A percentile compares a stretch with the other conserved stretches of the same genome.
Evolutionary conservation across 2,113 vertebrate genomes (phyloP).

Genomic region (Pampusana beccarii): DNA sequence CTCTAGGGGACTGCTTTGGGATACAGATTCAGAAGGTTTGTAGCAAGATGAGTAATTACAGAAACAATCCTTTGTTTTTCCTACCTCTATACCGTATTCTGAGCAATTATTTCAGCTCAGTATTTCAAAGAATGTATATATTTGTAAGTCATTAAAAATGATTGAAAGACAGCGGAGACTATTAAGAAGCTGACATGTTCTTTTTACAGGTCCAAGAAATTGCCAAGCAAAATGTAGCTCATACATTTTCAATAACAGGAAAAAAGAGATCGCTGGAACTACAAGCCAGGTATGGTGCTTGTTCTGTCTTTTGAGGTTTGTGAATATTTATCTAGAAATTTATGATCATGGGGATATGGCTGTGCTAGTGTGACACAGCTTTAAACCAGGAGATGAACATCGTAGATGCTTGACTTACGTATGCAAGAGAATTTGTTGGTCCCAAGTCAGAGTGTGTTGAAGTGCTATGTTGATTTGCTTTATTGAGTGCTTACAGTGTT

Average conservation of each 20-base stretch:
- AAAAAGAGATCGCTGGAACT: slow-evolving; percentile 91
- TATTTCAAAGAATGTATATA: neutral
- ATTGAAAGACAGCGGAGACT: neutral
- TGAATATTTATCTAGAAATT: neutral
- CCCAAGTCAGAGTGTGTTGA: neutral
- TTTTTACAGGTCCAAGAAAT: slow-evolving; percentile 88
- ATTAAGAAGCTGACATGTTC: neutral
- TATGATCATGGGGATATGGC: neutral
- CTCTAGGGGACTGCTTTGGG: neutral
- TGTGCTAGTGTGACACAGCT: neutral
- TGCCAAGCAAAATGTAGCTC: slow-evolving; percentile 84
- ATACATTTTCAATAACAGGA: slow-evolving; percentile 88
- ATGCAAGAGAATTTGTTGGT: neutral
- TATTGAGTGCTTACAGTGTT: neutral
- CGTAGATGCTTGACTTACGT: neutral
- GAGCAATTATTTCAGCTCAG: neutral
- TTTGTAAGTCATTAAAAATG: neutral
- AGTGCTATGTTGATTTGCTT: neutral
- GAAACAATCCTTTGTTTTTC: neutral
- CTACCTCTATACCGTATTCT: neutral
- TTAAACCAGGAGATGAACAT: neutral
- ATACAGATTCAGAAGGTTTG: neutral
- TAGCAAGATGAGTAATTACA: neutral
- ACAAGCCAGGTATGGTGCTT: slow-evolving; percentile 84
- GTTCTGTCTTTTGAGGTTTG: neutral